phyloP scores from a whole-genome alignment of 2,797 vertebrate species.

The Poecilia velifera region DNA sequence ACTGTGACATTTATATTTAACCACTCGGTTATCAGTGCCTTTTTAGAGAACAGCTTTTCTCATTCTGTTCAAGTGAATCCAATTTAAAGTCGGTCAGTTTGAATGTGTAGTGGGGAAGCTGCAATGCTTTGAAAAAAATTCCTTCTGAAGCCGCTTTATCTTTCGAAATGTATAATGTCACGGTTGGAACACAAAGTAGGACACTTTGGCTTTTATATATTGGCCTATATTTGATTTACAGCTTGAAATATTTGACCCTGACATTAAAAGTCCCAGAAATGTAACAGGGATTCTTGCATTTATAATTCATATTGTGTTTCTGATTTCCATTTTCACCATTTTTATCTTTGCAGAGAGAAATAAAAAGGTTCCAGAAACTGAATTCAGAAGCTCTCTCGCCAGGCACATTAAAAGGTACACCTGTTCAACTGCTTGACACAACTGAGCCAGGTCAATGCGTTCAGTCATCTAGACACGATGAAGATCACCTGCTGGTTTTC shows the following conservation, averaged over 20 bases:
- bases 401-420: background rate
- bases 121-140: constrained; percentile 42
- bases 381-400: background rate
- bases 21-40: constrained; percentile 56
- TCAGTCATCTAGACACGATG: background rate
- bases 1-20: constrained; percentile 78
- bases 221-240: constrained; percentile 13
- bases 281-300: constrained; percentile 1
- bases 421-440: background rate
- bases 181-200: constrained; percentile 33
- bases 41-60: constrained; percentile 52
- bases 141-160: constrained; percentile 43
- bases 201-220: constrained; percentile 6
- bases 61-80: constrained; percentile 50
- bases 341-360: background rate
- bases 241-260: constrained; percentile 1
- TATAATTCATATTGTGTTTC: background rate
- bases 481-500: background rate
- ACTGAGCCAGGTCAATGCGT: background rate
- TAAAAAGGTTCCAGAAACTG: background rate
- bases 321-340: background rate
- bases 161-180: constrained; percentile 52
- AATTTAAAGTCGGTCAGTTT: constrained; percentile 50
- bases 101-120: constrained; percentile 39
- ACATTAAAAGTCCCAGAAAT: constrained; percentile 5